Conservation (phyloP, 1,140 invertebrate species). For the Heliconius hermathena region DNA sequence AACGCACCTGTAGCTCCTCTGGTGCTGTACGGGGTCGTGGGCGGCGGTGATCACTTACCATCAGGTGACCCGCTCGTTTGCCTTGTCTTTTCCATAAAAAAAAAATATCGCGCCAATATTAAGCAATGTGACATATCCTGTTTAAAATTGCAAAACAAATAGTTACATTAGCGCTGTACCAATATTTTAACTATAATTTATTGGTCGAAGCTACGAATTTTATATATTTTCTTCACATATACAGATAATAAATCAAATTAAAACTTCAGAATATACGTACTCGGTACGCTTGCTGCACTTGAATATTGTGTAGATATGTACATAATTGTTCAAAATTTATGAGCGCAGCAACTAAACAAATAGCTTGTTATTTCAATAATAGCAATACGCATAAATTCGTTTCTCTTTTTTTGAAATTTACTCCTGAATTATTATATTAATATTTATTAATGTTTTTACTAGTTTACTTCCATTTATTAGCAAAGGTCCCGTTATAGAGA, state of each 20-base stretch:
- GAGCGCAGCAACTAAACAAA: not conserved
- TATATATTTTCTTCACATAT: not conserved
- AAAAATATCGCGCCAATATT: too few species aligned
- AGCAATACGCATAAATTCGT: not conserved
- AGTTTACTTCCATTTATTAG: not conserved
- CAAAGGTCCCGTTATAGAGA: slow-evolving; percentile 14
- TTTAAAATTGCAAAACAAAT: not conserved
- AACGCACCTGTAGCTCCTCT: too few species aligned
- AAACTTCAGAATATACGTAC: not conserved
- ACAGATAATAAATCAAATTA: not conserved
- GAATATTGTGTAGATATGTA: not conserved
- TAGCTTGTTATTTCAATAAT: not conserved
- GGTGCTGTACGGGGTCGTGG: too few species aligned
- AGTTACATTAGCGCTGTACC: not conserved
- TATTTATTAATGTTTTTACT: not conserved
- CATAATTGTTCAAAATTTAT: not conserved
- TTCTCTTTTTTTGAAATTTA: not conserved
- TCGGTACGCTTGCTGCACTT: not conserved
- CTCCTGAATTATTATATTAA: not conserved
- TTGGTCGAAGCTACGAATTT: not conserved
- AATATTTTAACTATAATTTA: slow-evolving; percentile 11
- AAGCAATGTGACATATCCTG: not conserved
- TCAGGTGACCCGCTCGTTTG: too few species aligned
- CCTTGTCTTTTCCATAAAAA: too few species aligned
- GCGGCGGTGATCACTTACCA: too few species aligned